phyloP scores from a whole-genome alignment of 2,797 vertebrate genomes.

The Gymnopithys bicolor region DNA sequence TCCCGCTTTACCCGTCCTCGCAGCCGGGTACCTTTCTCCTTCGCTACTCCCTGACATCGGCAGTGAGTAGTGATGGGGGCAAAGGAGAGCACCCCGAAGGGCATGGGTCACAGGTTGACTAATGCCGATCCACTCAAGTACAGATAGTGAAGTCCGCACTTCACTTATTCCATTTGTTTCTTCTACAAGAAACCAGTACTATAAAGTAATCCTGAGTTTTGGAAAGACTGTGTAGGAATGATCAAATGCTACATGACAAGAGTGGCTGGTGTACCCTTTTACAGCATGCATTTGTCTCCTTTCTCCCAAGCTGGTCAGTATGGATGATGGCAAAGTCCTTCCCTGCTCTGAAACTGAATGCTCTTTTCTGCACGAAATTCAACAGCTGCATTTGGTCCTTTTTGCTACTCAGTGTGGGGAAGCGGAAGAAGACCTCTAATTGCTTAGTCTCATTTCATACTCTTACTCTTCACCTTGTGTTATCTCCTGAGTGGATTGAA shows the following conservation, averaged over 20 bases:
- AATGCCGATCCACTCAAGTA: accelerated
- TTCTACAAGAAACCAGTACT: background rate
- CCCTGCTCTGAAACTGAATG: accelerated
- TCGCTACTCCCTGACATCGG: accelerated
- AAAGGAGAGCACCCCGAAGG: background rate
- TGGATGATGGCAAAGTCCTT: background rate
- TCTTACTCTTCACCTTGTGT: background rate
- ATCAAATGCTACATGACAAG: accelerated
- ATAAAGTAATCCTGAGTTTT: background rate
- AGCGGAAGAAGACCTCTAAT: background rate
- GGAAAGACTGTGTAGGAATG: background rate
- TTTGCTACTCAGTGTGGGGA: background rate
- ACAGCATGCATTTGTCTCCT: background rate
- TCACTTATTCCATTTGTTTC: background rate
- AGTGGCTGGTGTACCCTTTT: background rate
- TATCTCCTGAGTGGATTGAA: background rate
- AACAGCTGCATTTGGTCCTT: background rate
- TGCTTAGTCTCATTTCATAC: background rate
- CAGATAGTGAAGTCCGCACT: accelerated
- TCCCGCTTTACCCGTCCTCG: background rate
- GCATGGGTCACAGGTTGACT: accelerated
- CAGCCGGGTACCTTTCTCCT: background rate
- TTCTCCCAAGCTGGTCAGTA: background rate
- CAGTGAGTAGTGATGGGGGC: background rate
- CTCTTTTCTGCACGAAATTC: background rate